Percentiles rank a stretch among this genome's conserved stretches.
Evolutionary conservation across 2,113 vertebrate species (phyloP).

Genomic region (Dissostichus mawsoni): DNA sequence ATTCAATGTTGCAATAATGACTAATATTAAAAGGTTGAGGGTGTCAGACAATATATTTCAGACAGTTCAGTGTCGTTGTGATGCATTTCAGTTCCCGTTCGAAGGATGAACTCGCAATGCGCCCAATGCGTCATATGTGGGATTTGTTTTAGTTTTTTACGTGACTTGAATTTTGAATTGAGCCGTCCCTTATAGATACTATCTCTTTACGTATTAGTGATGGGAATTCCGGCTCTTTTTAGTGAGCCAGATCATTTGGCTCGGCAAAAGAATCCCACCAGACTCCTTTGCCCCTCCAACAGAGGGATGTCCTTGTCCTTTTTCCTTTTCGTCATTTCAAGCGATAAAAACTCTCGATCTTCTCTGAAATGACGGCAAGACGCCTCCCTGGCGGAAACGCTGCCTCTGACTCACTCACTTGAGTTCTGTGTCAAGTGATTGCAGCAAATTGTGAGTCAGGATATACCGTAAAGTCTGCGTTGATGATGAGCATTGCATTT

Average conservation of each 20-base stretch:
- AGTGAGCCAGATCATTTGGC: no score
- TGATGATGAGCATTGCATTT: slow-evolving; percentile 45
- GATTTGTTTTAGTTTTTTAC: background rate
- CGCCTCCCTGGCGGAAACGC: no score
- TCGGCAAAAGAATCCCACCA: no score
- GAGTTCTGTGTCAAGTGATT: slow-evolving; percentile 38
- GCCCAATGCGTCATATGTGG: background rate
- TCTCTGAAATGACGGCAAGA: no score
- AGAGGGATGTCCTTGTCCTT: background rate
- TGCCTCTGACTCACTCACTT: slow-evolving; percentile 59
- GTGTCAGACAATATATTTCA: no score
- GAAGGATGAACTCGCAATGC: slow-evolving; percentile 19
- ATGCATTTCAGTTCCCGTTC: slow-evolving; percentile 40
- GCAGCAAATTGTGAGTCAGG: slow-evolving; percentile 60
- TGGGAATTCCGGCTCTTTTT: no score
- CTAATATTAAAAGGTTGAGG: background rate
- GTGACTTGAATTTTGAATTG: no score
- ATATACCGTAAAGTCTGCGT: slow-evolving; percentile 15
- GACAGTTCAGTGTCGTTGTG: background rate
- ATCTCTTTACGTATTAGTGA: no score
- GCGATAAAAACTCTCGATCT: no score
- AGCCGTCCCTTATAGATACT: no score
- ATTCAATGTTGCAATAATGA: slow-evolving; percentile 35
- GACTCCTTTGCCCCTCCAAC: no score
- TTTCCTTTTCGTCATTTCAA: no score